Evolutionary conservation across 2,888 invertebrate species (phyloP), one percentile per base, ranked within the genome.

Genomic region (Synanthedon vespiformis): DNA sequence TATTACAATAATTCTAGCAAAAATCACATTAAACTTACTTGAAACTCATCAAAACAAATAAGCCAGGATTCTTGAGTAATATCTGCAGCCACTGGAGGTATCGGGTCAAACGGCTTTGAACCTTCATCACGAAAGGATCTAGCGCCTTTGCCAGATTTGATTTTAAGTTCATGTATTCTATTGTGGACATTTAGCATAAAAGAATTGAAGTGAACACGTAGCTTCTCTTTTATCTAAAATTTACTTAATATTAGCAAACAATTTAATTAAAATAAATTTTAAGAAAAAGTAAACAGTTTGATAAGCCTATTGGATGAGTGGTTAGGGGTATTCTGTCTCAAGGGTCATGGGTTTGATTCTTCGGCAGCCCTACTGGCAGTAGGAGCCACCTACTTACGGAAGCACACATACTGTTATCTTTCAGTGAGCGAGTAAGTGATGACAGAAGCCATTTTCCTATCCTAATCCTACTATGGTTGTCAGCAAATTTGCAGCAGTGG

Each of bases 1-100:
- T 34, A 53, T 5, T 22, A 40, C 51, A 54, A 50, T 27, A 54
- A n/a, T 18, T 18, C 10, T n/a, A 13, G 10, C 34, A 52, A 54
- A 40, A 2, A 22, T 5, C 34, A 34, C 34, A 34, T 34, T 40
- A 27, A 4, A 64, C 70, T 73, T 67, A 94, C 97, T 90, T 99
- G 98, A 88, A 98, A 98, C 83, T 98, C 99, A 88, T 99, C 99
- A 81, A 99, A 97, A 80, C 99, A 99, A 57, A 99, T 92, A 34
- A 99, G 88, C 95, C 96, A 97, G 18, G 95, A 92, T 67, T 95
- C 92, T 51, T 92, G 89, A 27, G 93, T 92, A 57, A 99, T 97
- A 58, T 91, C 90, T 60, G 93, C 91, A 11, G 98, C 99, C 1
- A 99, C 96, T 4, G 96, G 95, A 22, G 94, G 93, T 56, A 99